Conservation (phyloP, 2,888 invertebrate genomes). For the Tetramorium bicarinatum region DNA sequence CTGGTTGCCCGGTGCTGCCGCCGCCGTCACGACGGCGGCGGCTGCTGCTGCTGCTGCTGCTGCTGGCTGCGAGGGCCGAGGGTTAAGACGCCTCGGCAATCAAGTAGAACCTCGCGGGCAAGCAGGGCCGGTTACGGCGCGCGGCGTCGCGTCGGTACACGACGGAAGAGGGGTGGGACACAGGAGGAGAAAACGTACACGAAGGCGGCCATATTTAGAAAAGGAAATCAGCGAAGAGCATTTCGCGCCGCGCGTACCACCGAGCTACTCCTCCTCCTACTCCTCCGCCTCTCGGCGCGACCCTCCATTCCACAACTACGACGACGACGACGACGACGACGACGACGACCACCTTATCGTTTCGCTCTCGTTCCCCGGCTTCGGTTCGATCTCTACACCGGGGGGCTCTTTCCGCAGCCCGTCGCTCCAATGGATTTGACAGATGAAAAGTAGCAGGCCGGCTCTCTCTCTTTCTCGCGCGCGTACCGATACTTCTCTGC, state of each 20-base stretch:
- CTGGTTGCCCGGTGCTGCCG: slow-evolving; percentile 4
- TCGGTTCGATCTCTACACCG: slow-evolving; percentile 62
- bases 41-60: slow-evolving; percentile 15
- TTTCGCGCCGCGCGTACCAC: slow-evolving; percentile 77
- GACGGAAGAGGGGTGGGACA: slow-evolving; percentile 42
- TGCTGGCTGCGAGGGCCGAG: slow-evolving; percentile 77
- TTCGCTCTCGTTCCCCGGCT: slow-evolving; percentile 54
- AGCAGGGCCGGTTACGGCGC: slow-evolving; percentile 84
- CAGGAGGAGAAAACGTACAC: slow-evolving; percentile 69
- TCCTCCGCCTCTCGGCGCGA: slow-evolving; percentile 50
- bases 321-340: slow-evolving; percentile 38
- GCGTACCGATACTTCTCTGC: slow-evolving; percentile 30
- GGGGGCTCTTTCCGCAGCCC: slow-evolving; percentile 55
- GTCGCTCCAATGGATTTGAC: slow-evolving; percentile 69
- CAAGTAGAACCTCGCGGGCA: slow-evolving; percentile 86
- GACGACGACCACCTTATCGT: slow-evolving; percentile 52
- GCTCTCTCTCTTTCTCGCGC: slow-evolving; percentile 11
- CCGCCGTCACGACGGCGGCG: not conserved
- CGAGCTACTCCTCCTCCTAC: slow-evolving; percentile 66
- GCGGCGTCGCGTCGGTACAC: slow-evolving; percentile 79
- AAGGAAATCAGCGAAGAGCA: slow-evolving; percentile 86
- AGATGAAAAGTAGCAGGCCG: slow-evolving; percentile 74
- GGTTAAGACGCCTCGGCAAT: slow-evolving; percentile 86
- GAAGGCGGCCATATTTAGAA: slow-evolving; percentile 85
- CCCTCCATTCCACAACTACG: slow-evolving; percentile 65